Percentiles rank a stretch among this genome's conserved stretches.
These are phyloP conservation scores for Cossypha niveicapilla DNA, from an alignment of 2,797 vertebrate genomes.

Conservation along the genomic window DNA sequence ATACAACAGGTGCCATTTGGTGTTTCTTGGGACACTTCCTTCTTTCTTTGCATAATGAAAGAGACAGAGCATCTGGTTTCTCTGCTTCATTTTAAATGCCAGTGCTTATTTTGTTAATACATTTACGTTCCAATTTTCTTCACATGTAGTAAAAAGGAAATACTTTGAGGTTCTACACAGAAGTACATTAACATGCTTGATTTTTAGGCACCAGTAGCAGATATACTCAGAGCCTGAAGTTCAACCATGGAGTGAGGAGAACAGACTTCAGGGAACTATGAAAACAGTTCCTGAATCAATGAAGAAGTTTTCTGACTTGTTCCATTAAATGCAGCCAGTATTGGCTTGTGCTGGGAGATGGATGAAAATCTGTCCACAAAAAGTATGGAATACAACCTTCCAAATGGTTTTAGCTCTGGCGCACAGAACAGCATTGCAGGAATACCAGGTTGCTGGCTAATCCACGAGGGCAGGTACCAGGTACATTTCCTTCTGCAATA, in stretches of 20 bases:
- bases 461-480: neutral
- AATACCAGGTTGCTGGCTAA: neutral
- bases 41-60: neutral
- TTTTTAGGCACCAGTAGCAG: neutral
- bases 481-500: neutral
- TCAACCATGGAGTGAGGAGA: neutral
- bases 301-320: neutral
- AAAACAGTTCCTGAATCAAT: neutral
- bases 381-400: neutral
- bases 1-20: neutral
- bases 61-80: slow-evolving; percentile 7
- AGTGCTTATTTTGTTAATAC: neutral
- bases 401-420: neutral
- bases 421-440: neutral
- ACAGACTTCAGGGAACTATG: accelerated
- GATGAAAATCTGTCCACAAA: neutral
- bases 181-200: neutral
- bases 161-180: neutral
- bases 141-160: neutral
- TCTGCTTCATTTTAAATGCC: slow-evolving; percentile 9
- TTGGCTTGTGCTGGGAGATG: neutral
- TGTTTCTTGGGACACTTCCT: neutral
- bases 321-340: neutral
- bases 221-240: neutral
- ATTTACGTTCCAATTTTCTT: neutral